Conservation (phyloP, 2,113 vertebrate genomes). For the Arvicanthis niloticus region DNA sequence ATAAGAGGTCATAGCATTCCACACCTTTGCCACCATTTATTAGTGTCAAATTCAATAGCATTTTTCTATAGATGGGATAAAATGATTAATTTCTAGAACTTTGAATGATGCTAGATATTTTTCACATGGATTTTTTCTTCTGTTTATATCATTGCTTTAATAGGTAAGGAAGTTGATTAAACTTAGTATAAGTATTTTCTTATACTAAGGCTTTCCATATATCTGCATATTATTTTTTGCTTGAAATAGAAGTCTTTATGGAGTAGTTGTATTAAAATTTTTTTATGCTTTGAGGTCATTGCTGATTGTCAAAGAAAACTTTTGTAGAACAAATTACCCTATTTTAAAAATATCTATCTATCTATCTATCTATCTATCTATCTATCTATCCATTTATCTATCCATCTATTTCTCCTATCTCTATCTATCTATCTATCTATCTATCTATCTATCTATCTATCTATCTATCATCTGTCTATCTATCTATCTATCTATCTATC, state of each 20-base stretch:
- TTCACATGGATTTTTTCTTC: not conserved
- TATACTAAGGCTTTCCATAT: not conserved
- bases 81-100: not conserved
- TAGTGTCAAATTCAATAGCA: not conserved
- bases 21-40: not conserved
- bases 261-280: not conserved
- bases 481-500: not conserved
- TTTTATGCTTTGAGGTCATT: not conserved
- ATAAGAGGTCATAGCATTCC: not conserved
- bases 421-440: not conserved
- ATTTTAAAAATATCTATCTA: not conserved
- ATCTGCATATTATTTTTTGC: not conserved
- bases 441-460: not conserved
- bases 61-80: not conserved
- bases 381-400: not conserved
- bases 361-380: not conserved
- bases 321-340: not conserved
- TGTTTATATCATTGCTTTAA: not conserved
- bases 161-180: no score
- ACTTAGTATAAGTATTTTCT: no score
- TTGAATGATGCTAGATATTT: not conserved
- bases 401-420: not conserved
- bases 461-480: not conserved
- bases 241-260: conserved; percentile 17
- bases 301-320: not conserved